Evolutionary conservation across 35 echinoderm and acorn worm species (phyloP).

Genomic region (Heliocidaris erythrogramma): DNA sequence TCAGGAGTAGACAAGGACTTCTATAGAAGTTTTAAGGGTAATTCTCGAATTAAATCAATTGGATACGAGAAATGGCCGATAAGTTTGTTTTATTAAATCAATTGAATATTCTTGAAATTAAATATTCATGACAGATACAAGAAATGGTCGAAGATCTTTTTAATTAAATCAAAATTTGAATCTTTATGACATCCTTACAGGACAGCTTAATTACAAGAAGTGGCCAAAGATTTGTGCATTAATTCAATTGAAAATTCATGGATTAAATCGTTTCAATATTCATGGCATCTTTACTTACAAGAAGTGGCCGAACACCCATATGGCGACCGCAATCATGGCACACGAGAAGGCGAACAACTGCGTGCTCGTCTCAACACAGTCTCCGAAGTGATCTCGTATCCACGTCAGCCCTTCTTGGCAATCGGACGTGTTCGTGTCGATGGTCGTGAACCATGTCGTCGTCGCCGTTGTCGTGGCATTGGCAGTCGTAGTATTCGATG

Average conservation of each 20-base stretch:
- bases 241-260: neutral
- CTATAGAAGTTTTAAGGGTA: no score
- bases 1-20: no score
- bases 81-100: neutral
- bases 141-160: neutral
- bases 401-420: neutral
- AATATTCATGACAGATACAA: neutral
- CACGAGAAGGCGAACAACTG: constrained; percentile 11
- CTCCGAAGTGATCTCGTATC: constrained; percentile 29
- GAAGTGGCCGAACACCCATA: constrained; percentile 9
- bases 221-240: neutral
- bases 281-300: constrained; percentile 3
- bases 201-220: neutral
- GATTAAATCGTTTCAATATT: neutral
- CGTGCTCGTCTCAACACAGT: neutral
- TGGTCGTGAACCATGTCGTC: constrained; percentile 24
- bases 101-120: neutral
- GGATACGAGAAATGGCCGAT: neutral
- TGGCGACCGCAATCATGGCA: neutral
- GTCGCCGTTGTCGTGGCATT: neutral
- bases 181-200: neutral
- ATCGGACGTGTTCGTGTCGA: neutral
- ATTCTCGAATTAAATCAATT: no score
- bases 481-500: neutral
- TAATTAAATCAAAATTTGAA: neutral